phyloP scores from a whole-genome alignment of 1,140 invertebrate genomes.

The Pseudomyrmex gracilis region DNA sequence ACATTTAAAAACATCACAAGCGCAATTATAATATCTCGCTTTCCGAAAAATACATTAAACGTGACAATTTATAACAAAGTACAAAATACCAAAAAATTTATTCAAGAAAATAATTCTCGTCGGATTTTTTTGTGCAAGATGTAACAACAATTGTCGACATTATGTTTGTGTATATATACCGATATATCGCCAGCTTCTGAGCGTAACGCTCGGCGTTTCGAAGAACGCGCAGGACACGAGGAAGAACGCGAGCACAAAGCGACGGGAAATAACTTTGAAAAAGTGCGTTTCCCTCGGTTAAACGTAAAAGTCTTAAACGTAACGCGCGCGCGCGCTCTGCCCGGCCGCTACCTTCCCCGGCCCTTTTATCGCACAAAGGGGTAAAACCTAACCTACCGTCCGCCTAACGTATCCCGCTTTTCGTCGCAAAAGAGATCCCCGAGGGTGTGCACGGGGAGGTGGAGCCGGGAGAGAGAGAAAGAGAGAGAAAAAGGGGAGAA shows the following conservation, averaged over 20 bases:
- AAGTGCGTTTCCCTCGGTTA: slow-evolving; percentile 57
- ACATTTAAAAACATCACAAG: slow-evolving; percentile 3
- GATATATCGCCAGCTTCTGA: neutral
- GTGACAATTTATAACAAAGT: slow-evolving; percentile 15
- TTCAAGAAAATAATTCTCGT: too few relatives aligned
- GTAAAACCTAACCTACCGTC: slow-evolving; percentile 66
- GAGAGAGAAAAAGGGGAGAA: neutral
- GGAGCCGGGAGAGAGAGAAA: slow-evolving; percentile 21
- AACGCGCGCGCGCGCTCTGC: slow-evolving; percentile 28
- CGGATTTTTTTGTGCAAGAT: too few relatives aligned
- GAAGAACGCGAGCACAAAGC: slow-evolving; percentile 20
- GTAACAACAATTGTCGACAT: too few relatives aligned
- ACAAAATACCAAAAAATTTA: too few relatives aligned
- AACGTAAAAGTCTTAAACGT: slow-evolving; percentile 66
- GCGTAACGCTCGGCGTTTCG: neutral
- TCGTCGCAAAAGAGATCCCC: slow-evolving; percentile 65
- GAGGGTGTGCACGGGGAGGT: slow-evolving; percentile 54
- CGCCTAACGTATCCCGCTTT: slow-evolving; percentile 67
- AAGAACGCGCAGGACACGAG: neutral
- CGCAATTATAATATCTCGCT: slow-evolving; percentile 14
- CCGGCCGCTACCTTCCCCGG: slow-evolving; percentile 47
- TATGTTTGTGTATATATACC: too few relatives aligned
- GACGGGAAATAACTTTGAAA: slow-evolving; percentile 39
- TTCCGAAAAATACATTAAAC: neutral
- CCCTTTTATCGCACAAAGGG: slow-evolving; percentile 62